Percentiles rank a stretch among this genome's conserved stretches.
Evolutionary conservation across 2,797 vertebrate species (phyloP).

Genomic region (Rhadinocentrus ornatus): DNA sequence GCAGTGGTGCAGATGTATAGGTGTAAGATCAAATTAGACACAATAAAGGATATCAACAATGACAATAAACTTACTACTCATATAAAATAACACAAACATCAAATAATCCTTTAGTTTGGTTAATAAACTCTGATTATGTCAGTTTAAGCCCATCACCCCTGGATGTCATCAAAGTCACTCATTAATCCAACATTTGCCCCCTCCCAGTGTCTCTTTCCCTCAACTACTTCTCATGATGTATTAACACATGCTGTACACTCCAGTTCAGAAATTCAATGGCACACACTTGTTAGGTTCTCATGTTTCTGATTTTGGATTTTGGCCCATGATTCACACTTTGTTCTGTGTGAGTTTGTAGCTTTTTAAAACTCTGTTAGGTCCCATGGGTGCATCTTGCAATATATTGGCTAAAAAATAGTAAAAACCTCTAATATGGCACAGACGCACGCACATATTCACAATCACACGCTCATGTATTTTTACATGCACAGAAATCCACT

Average conservation of each 20-base stretch:
- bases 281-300: conserved; percentile 64
- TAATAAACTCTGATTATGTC: conserved; percentile 79
- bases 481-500: conserved; percentile 53
- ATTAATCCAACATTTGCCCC: conserved; percentile 37
- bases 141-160: conserved; percentile 52
- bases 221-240: conserved; percentile 1
- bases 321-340: conserved; percentile 55
- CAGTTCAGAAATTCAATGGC: conserved; percentile 61
- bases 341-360: conserved; percentile 43
- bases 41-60: conserved; percentile 70
- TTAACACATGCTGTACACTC: conserved; percentile 45
- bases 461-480: conserved; percentile 30
- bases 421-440: conserved; percentile 76
- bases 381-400: conserved; percentile 59
- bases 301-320: conserved; percentile 67
- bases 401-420: conserved; percentile 73
- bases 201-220: conserved; percentile 25
- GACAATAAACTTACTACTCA: conserved; percentile 73
- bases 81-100: conserved; percentile 75
- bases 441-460: neutral
- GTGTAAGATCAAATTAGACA: conserved; percentile 74
- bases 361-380: conserved; percentile 51
- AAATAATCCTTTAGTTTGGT: conserved; percentile 81
- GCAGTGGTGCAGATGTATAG: conserved; percentile 76
- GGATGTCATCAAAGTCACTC: conserved; percentile 55